These are phyloP conservation scores for Drosophila orosa DNA, from an alignment of 1,140 invertebrate species.

Conservation along the genomic window DNA sequence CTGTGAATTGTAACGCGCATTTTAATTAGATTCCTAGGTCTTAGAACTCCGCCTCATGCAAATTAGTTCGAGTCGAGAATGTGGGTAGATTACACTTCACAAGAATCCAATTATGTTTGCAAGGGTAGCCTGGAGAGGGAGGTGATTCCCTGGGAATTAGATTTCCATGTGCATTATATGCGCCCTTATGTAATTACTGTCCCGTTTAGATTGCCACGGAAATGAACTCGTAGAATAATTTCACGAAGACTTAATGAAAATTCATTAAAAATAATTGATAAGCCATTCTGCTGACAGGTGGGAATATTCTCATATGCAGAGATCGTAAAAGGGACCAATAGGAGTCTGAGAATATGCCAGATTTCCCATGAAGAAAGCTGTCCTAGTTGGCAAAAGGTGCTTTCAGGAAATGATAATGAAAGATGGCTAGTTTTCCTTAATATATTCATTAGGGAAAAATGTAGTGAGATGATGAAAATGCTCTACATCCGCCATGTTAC, in stretches of 20 bases:
- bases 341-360: neutral
- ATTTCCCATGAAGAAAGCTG: neutral
- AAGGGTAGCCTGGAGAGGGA: neutral
- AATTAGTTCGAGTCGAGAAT: conserved; percentile 37
- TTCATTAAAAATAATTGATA: conserved; percentile 39
- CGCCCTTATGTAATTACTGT: conserved; percentile 22
- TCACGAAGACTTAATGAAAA: conserved; percentile 20
- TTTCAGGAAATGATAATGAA: neutral
- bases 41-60: conserved; percentile 33
- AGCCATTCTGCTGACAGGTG: conserved; percentile 15
- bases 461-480: neutral
- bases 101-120: conserved; percentile 37
- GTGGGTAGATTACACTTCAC: conserved; percentile 27
- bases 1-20: conserved; percentile 72
- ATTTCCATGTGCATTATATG: conserved; percentile 7
- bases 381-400: neutral
- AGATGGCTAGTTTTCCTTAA: neutral
- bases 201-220: conserved; percentile 28
- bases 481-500: neutral
- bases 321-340: neutral
- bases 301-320: conserved; percentile 35
- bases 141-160: conserved; percentile 24
- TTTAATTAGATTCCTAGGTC: conserved; percentile 63
- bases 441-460: conserved; percentile 1
- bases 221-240: conserved; percentile 28